Conservation (phyloP, 2,888 invertebrate genomes). For the Cylindroiulus punctatus region DNA sequence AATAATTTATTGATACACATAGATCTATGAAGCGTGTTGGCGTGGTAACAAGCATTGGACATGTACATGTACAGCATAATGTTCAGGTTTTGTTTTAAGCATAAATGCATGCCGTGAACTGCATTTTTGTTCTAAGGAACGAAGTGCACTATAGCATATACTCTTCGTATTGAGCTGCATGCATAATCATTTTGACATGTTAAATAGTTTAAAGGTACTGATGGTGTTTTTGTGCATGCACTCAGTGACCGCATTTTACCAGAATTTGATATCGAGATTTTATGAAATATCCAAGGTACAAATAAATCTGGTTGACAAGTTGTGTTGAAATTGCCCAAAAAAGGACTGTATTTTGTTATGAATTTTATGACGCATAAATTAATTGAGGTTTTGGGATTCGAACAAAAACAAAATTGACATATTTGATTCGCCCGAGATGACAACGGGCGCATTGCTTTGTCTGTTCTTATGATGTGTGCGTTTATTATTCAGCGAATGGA, state of each 20-base stretch:
- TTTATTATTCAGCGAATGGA: conserved; percentile 12
- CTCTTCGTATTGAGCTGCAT: too few species aligned
- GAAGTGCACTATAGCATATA: too few species aligned
- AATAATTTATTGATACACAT: not conserved
- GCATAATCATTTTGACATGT: too few species aligned
- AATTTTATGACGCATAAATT: conserved; percentile 33
- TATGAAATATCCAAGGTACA: too few species aligned
- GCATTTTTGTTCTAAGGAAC: too few species aligned
- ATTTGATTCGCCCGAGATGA: not conserved
- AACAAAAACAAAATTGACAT: not conserved
- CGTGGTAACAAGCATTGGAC: not conserved
- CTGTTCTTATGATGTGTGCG: not conserved
- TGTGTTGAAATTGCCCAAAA: not conserved
- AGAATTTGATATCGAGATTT: too few species aligned
- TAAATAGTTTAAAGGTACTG: too few species aligned
- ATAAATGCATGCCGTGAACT: not conserved
- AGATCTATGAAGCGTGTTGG: not conserved
- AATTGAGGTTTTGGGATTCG: not conserved
- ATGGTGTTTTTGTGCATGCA: too few species aligned
- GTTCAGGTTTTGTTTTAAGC: not conserved
- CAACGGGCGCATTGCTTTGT: not conserved
- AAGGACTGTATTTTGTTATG: not conserved
- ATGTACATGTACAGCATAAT: not conserved
- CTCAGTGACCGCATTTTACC: too few species aligned
- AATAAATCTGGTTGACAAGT: not conserved